Evolutionary conservation across 2,888 invertebrate genomes (phyloP), one percentile per base, ranked within the genome.

Genomic region (Neoascia interrupta): DNA sequence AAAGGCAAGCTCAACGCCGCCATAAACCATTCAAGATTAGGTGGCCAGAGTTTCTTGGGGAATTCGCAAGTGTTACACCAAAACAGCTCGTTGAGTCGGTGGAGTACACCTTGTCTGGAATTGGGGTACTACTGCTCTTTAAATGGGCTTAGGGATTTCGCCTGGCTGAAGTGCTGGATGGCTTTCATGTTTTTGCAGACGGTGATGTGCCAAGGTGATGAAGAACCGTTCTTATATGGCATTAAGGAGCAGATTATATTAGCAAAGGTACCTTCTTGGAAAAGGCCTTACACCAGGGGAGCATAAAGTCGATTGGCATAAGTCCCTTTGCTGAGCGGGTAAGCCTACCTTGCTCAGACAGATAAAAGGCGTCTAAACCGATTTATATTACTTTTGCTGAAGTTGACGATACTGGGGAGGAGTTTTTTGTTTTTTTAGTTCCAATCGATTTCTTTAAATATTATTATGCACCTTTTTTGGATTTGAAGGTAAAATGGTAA

Each of bases 101-200:
- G 16, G 16, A 18, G 53, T 4, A 39, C 39, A 54, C 54, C 39
- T 41, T 56, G 19, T 36, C 36, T 60, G 60, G 60, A 36, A 45
- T 36, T 11, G 16, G 34, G 37, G 8, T 0, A 23, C 45, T 60
- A 23, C 36, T 36, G 21, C 26, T 11, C n/a, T 1, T 23, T 16
- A 36, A 36, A 36, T 36, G 36, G 21, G 56, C 13, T 13, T 21
- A 34, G 19, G 41, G 28, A 56, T 36, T n/a, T 21, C 13, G 0
- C 1, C 16, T 56, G 21, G 1, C 41, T 66, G 37, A 49, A 49
- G 49, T 31, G 49, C 5, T n/a, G 37, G 45, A n/a, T n/a, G n/a
- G 34, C 15, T 34, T 53, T 47, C 28, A 10, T 61, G 47, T 18
- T 53, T 51, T 41, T 21, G 18, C 41, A 51, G 21, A 21, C 28